Conservation (phyloP, 2,888 invertebrate species). For the Mesochorus sp. region DNA sequence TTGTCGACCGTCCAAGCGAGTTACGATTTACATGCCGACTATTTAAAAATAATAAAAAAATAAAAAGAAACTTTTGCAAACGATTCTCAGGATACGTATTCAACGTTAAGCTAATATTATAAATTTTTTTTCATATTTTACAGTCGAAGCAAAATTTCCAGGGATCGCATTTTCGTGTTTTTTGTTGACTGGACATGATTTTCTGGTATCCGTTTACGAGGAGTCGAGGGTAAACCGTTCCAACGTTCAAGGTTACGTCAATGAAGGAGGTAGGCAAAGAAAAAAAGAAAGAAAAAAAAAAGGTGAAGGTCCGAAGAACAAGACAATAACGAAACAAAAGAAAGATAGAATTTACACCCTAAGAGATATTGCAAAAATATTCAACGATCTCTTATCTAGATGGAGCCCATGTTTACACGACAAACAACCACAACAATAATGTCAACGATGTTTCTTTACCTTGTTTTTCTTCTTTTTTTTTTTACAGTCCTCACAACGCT, state of each 20-base stretch:
- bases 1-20: not conserved
- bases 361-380: slow-evolving; percentile 11
- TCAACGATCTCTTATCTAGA: not conserved
- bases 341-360: not conserved
- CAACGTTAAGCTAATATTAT: not conserved
- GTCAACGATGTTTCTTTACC: slow-evolving; percentile 30
- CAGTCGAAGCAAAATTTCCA: slow-evolving; percentile 49
- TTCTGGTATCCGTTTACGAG: too few species aligned
- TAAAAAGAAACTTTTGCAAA: not conserved
- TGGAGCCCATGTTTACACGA: slow-evolving; percentile 3
- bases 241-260: slow-evolving; percentile 22
- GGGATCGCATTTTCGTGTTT: slow-evolving; percentile 11
- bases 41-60: slow-evolving; percentile 6
- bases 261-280: not conserved
- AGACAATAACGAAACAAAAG: slow-evolving; percentile 13
- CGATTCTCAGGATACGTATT: not conserved
- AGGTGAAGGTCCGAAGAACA: not conserved
- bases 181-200: slow-evolving; percentile 10
- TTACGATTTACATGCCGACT: slow-evolving; percentile 1
- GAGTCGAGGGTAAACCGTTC: not conserved
- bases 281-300: slow-evolving; percentile 10
- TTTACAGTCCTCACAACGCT: slow-evolving; percentile 40
- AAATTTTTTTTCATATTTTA: slow-evolving; percentile 29
- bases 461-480: slow-evolving; percentile 25
- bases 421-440: slow-evolving; percentile 22